Percentiles rank a stretch among this genome's conserved stretches.
Evolutionary conservation across 2,888 invertebrate genomes (phyloP).

Genomic region (Sipunculus nudus): DNA sequence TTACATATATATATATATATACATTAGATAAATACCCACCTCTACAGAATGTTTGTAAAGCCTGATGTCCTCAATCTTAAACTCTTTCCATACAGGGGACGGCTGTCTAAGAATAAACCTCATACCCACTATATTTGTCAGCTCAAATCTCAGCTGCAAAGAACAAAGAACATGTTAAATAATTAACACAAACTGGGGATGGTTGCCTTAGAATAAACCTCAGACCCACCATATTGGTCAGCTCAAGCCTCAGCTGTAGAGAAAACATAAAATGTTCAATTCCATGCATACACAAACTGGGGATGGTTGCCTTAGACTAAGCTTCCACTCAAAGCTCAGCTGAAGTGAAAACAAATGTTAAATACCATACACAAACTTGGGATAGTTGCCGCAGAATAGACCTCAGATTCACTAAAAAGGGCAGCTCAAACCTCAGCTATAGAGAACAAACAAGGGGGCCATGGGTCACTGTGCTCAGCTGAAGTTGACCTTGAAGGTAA

Average conservation of each 20-base stretch:
- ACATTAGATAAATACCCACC: no score
- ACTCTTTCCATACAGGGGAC: slow-evolving; percentile 64
- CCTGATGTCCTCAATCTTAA: slow-evolving; percentile 56
- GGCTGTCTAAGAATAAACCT: slow-evolving; percentile 62
- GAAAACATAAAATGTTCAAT: background rate
- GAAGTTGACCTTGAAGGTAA: no score
- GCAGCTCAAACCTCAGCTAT: no score
- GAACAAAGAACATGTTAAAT: background rate
- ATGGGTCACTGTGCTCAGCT: no score
- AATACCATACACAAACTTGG: slow-evolving; percentile 52
- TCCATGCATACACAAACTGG: slow-evolving; percentile 50
- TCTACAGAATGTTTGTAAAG: slow-evolving; percentile 12
- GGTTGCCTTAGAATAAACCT: slow-evolving; percentile 62
- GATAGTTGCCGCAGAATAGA: slow-evolving; percentile 44
- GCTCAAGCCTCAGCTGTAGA: slow-evolving; percentile 41
- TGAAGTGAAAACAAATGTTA: slow-evolving; percentile 6
- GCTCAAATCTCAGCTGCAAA: slow-evolving; percentile 42
- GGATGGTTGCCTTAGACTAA: slow-evolving; percentile 63
- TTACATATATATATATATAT: no score
- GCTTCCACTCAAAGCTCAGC: slow-evolving; percentile 48
- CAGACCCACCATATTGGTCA: slow-evolving; percentile 51
- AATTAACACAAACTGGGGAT: slow-evolving; percentile 63
- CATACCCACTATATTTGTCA: slow-evolving; percentile 50
- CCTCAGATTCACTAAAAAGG: no score
- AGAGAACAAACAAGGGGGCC: no score